Percentiles rank a stretch among this genome's conserved stretches.
phyloP scores from a whole-genome alignment of 2,888 invertebrate species.

The Deilephila elpenor region DNA sequence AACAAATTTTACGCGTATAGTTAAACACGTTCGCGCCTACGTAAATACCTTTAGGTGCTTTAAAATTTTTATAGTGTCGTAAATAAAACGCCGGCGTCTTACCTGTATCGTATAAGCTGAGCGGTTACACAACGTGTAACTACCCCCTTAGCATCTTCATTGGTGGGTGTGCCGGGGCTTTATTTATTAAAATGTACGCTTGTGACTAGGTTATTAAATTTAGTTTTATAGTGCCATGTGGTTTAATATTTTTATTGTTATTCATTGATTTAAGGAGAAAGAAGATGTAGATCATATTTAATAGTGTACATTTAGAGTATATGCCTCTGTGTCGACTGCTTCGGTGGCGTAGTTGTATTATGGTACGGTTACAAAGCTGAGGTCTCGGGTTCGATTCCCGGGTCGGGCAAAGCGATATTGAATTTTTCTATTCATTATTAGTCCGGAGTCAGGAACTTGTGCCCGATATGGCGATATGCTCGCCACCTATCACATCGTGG shows the following conservation, averaged over 20 bases:
- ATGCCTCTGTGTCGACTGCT: no score
- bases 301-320: no score
- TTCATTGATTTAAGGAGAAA: no score
- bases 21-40: slow-evolving; percentile 50
- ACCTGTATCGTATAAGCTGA: slow-evolving; percentile 49
- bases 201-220: not conserved
- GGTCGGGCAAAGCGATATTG: no score
- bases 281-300: no score
- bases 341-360: no score
- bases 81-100: slow-evolving; percentile 54
- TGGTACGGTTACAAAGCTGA: no score
- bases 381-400: no score
- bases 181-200: slow-evolving; percentile 15
- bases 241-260: not conserved
- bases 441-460: no score
- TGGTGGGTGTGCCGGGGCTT: not conserved
- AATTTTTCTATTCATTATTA: no score
- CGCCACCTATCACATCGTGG: no score
- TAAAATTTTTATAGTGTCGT: slow-evolving; percentile 67
- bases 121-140: slow-evolving; percentile 3
- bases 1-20: slow-evolving; percentile 39
- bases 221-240: not conserved
- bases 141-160: not conserved
- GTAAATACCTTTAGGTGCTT: slow-evolving; percentile 67
- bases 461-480: no score